These are phyloP conservation scores for Trisateles emortualis DNA, from an alignment of 2,888 invertebrate genomes.

Conservation along the genomic window DNA sequence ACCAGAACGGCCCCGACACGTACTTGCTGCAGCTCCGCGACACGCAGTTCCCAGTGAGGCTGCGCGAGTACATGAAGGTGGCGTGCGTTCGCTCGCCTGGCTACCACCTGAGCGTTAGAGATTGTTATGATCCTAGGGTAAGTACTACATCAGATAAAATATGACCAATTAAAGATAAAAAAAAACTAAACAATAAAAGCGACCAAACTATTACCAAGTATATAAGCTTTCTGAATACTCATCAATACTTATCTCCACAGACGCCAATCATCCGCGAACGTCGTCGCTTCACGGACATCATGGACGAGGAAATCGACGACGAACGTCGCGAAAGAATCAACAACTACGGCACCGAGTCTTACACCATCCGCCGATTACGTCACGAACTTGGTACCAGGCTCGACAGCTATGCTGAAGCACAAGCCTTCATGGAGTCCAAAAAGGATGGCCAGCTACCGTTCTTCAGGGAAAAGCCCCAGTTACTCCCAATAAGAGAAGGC, in stretches of 20 bases:
- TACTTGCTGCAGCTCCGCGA: conserved; percentile 97
- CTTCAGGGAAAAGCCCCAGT: conserved; percentile 96
- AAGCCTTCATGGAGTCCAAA: conserved; percentile 93
- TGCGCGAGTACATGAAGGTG: conserved; percentile 98
- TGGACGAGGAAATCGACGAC: conserved; percentile 98
- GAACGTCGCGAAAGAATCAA: conserved; percentile 94
- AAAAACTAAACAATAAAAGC: too few relatives aligned
- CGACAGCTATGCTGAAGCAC: conserved; percentile 95
- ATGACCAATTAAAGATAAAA: too few relatives aligned
- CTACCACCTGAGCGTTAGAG: conserved; percentile 88
- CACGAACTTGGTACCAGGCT: conserved; percentile 92
- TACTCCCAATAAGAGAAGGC: conserved; percentile 91
- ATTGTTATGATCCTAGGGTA: conserved; percentile 93
- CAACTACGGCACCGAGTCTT: conserved; percentile 91
- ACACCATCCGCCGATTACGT: conserved; percentile 91
- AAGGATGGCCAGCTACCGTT: conserved; percentile 93
- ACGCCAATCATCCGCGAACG: conserved; percentile 95
- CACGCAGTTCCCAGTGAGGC: conserved; percentile 96
- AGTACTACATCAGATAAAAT: too few relatives aligned
- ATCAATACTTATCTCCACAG: conserved; percentile 68
- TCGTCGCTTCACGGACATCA: conserved; percentile 96
- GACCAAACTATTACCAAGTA: too few relatives aligned
- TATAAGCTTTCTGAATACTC: neutral
- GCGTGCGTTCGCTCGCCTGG: conserved; percentile 92
- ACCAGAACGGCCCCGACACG: conserved; percentile 98